Conservation (phyloP, 2,113 vertebrate genomes). For the Muntiacus muntjak region DNA sequence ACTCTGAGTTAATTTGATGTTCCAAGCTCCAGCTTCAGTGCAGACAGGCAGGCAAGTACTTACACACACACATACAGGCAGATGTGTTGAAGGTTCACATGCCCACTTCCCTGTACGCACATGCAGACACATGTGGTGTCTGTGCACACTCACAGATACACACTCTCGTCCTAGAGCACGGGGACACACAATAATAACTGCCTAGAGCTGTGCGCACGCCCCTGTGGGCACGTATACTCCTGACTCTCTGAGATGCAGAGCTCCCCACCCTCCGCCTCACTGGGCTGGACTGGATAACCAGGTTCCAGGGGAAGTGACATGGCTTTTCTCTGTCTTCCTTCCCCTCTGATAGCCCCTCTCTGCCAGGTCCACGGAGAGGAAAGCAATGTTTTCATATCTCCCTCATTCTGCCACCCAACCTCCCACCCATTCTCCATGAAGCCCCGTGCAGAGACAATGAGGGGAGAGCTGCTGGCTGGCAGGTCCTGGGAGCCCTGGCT, state of each 20-base stretch:
- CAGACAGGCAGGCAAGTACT: background rate
- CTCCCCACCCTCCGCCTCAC: background rate
- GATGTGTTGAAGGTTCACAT: background rate
- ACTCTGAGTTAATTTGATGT: background rate
- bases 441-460: background rate
- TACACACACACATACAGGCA: background rate
- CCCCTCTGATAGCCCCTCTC: background rate
- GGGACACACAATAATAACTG: background rate
- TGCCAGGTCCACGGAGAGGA: background rate
- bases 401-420: background rate
- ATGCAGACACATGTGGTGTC: fast-evolving
- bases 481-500: background rate
- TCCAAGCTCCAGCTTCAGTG: background rate
- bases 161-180: background rate
- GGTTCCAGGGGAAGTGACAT: background rate
- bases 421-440: background rate
- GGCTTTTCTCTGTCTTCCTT: background rate
- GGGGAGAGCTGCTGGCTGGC: background rate
- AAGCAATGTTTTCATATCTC: background rate
- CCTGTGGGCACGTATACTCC: no score
- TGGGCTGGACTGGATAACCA: background rate
- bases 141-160: no score
- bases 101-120: background rate
- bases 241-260: background rate
- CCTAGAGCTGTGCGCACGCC: background rate